These are phyloP conservation scores for Autographa gamma DNA, from an alignment of 2,888 invertebrate genomes.

Conservation along the genomic window DNA sequence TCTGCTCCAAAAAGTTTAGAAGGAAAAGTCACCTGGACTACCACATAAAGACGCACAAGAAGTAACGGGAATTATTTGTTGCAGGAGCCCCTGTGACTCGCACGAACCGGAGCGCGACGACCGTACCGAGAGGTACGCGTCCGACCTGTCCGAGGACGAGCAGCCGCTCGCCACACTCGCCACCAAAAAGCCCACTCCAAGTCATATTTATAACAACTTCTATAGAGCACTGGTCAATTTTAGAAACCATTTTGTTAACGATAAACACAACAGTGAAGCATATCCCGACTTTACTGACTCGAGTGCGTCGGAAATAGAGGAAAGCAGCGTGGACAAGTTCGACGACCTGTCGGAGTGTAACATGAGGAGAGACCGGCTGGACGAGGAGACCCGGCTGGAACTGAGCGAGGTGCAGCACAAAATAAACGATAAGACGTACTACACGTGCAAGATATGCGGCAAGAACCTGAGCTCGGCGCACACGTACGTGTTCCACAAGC, in stretches of 20 bases:
- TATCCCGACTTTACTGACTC: constrained; percentile 69
- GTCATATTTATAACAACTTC: constrained; percentile 67
- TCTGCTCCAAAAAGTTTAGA: constrained; percentile 77
- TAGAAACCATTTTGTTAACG: constrained; percentile 71
- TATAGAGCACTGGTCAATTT: constrained; percentile 76
- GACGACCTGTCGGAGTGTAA: constrained; percentile 80
- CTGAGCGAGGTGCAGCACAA: constrained; percentile 73
- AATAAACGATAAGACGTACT: constrained; percentile 86
- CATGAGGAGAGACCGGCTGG: constrained; percentile 76
- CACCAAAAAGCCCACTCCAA: constrained; percentile 50
- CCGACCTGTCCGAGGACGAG: constrained; percentile 66
- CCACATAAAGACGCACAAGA: constrained; percentile 76
- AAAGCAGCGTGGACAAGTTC: constrained; percentile 61
- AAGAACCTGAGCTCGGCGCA: constrained; percentile 90
- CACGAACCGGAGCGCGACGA: constrained; percentile 31
- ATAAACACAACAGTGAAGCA: constrained; percentile 54
- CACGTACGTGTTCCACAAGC: constrained; percentile 90
- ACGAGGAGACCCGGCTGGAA: constrained; percentile 74
- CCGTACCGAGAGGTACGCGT: constrained; percentile 18
- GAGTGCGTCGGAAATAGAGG: constrained; percentile 60
- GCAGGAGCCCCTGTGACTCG: constrained; percentile 70
- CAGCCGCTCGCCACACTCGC: constrained; percentile 72
- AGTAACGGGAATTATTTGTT: constrained; percentile 78
- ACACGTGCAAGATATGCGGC: constrained; percentile 89
- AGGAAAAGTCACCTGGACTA: constrained; percentile 77